Evolutionary conservation across 2,113 vertebrate genomes (phyloP), one percentile per base, ranked within the genome.

Genomic region (Vimba vimba): DNA sequence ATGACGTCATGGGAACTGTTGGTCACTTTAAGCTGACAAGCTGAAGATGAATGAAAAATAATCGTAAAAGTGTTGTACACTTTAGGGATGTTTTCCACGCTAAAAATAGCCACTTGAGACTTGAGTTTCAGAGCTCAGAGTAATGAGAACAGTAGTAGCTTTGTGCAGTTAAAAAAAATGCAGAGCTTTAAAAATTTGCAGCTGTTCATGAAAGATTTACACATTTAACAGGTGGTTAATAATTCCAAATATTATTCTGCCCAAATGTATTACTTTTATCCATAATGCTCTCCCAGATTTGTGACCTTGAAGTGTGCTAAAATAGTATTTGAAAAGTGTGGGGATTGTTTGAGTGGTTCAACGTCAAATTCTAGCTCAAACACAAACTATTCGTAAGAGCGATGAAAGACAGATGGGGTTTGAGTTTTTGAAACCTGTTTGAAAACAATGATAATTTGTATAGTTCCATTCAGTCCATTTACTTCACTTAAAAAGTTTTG

Each of bases 91-190:
- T 79, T 76, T 86, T 73, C n/a, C 64, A 60, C n/a, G 33, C 85
- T 84, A 84, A 81, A 86, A 87, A 88, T 88, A 88, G 66, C 19
- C 59, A 33, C 43, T 27, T 4, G 13, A 68, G 45, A 55, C 60
- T 43, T 15, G 6, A 68, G 57, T 36, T 80, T 52, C 60, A 68
- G 74, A 30, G 80, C 43, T 66, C 11, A 25, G 68, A 71, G 62
- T 55, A 27, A 47, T 30, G 39, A 55, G 68, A 82, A 78, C 74
- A 83, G 80, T 39, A 60, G 81, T 21, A 43, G 64, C 82, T 84
- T 80, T 84, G 86, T 87, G 62, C 27, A 23, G 74, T 59, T 21
- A 36, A 43, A 60, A 55, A 45, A 76, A 52, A 9, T 2, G 47
- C 25, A 33, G 50, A 17, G 7, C 15, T 3, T 57, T 52, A 55